Evolutionary conservation across 2,797 vertebrate species (phyloP), one percentile per base, ranked within the genome.

Genomic region (Mycteria americana): DNA sequence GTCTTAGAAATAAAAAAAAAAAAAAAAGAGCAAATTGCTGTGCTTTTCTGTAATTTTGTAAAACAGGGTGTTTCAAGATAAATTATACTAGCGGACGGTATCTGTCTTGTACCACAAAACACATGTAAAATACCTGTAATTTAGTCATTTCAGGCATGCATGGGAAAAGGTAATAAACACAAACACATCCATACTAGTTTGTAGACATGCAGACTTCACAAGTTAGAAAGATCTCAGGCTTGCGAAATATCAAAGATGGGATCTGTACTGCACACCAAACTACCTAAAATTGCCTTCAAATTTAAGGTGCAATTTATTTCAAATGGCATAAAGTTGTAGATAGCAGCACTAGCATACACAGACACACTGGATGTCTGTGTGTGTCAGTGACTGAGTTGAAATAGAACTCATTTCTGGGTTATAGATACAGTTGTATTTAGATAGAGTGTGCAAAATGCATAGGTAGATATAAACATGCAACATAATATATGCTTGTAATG

Each of bases 11-110:
- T 98, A 98, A 99, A 98, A 98, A 91, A 98, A 9, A 98, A n/a
- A 98, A 98, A 98, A 98, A 80, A 98, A 98, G 95, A 98, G 98
- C 96, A 99, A 99, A 99, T 99, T 99, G 99, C 98, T 91, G 98
- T 98, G 99, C 98, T 99, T 99, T 99, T 99, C 98, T 98, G 97
- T 99, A 98, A 99, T 99, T 99, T 99, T 97, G 94, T 98, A 98
- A 98, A 98, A 97, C 98, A 98, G 94, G 96, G 97, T 98, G 97
- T 94, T 99, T 99, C 98, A 98, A 98, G 98, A 98, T 98, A 98
- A 99, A 99, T 99, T 99, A 99, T 98, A 98, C 98, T 98, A 98
- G 98, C 97, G 97, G 98, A 98, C 96, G 96, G 95, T 98, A 98
- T 98, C 98, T 98, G 98, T 98, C 98, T 98, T 98, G 96, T 97